Evolutionary conservation across 2,797 vertebrate species (phyloP), one percentile per base, ranked within the genome.

Genomic region (Lindbergichthys nudifrons): DNA sequence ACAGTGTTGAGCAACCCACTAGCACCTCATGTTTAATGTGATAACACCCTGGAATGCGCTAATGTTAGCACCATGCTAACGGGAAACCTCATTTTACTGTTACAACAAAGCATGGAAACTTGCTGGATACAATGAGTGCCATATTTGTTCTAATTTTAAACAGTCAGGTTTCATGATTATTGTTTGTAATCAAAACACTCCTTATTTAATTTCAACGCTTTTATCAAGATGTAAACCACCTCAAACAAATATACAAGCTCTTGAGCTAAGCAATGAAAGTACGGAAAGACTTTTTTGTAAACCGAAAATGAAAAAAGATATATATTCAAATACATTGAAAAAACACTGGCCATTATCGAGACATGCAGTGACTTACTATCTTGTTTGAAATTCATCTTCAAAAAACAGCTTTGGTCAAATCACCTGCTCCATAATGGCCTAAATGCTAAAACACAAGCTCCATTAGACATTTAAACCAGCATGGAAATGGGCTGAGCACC

Each of bases 1-100:
- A 73, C 46, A 51, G 64, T 83, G 83, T 82, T 83, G 65, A 72
- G 63, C 47, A 87, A 82, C 73, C 32, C 48, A 12, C 69, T 3
- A 69, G 50, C 74, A 66, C 30, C 56, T 50, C 65, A 32, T 71
- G 43, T 70, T 57, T 50, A 60, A 75, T 48, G 43, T 57, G 36
- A 56, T 45, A 69, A 73, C 68, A 65, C 39, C 12, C 36, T 36
- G 18, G 73, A 71, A 86, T 79, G 52, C 10, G 58, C 48, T 73
- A 72, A 73, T 45, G 42, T 75, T 76, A 75, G 70, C 60, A 78
- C 67, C 23, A 62, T 46, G 48, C 56, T 70, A 64, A 41, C 60
- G 41, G 30, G 32, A 59, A 36, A 51, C 7, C 10, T 74, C 30
- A 59, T 41, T 54, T 54, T 21, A 63, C 47, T 45, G 9, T 58